Evolutionary conservation across 2,797 vertebrate species (phyloP).

Genomic region (Poeciliopsis gracilis): DNA sequence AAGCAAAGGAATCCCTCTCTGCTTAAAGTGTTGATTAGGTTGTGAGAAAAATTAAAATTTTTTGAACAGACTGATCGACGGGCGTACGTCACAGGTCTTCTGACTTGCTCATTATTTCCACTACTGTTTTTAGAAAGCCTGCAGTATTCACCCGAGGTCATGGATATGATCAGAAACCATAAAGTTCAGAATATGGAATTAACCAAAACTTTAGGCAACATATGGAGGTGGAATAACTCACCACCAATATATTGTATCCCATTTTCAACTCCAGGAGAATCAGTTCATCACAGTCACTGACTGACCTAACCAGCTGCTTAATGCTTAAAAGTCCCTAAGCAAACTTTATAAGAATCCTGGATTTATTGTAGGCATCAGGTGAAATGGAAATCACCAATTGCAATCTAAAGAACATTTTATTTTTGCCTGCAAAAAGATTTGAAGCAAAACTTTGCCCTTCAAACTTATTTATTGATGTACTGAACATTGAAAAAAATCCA

Average conservation of each 20-base stretch:
- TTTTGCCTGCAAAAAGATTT: constrained; percentile 26
- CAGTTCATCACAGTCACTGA: not conserved
- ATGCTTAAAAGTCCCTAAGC: not conserved
- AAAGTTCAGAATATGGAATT: not conserved
- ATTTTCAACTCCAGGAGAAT: not conserved
- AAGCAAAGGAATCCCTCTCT: no score
- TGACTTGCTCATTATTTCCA: not conserved
- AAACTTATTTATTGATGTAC: constrained; percentile 99
- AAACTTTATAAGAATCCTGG: not conserved
- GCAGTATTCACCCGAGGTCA: not conserved
- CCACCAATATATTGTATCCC: not conserved
- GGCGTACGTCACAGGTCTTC: not conserved
- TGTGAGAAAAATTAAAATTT: not conserved
- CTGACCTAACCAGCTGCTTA: not conserved
- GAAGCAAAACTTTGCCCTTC: constrained; percentile 87
- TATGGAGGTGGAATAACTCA: not conserved
- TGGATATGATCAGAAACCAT: not conserved
- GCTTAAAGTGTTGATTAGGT: no score
- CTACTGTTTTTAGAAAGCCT: not conserved
- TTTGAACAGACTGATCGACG: not conserved
- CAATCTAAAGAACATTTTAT: not conserved
- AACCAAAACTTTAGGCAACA: not conserved
- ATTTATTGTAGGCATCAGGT: not conserved
- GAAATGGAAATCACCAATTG: not conserved
- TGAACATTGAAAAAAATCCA: constrained; percentile 98